Base-by-base conservation (phyloP, 2,113 vertebrate genomes). In the Aptenodytes forsteri region DNA sequence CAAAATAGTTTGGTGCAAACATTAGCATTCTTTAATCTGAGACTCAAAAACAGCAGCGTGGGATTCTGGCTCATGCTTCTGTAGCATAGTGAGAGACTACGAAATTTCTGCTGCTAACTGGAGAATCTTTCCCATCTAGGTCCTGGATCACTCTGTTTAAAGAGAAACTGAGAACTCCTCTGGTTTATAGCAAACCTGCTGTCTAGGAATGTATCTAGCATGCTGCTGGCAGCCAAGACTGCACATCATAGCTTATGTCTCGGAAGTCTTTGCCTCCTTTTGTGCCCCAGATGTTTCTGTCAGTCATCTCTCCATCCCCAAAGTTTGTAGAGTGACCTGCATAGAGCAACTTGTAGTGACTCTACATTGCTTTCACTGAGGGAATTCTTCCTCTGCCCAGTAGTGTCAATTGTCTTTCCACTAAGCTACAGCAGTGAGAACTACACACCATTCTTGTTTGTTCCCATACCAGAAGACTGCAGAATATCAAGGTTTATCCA, bases 1-100 rank as follows among this genome's bases (percentile, higher is more conserved):
- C 87, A 94, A 59, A 73, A 90, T 73, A 70, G 66, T 96, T 94
- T 88, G 89, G 38, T 91, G 87, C 71, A 88, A 93, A 77, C 67
- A 83, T 94, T 90, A 83, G 44, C 26, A 29, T 95, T 91, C 78
- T 91, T 87, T 96, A 88, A 83, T 89, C 75, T 85, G 70, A 78
- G 62, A 34, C 83, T 96, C 17, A 73, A 50, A 88, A 90, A 16
- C 58, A 83, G 79, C 83, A 93, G 92, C 2, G 38, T 94, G 89
- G 78, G 92, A 97, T 92, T 89, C 94, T 91, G 88, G 84, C 84
- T 96, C 32, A 7, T 3, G 13, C 5, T 32, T 78, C 77, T 34
- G 27, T 30, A 76, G 44, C 4, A 1, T 23, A 79, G 70, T 40
- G 49, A 36, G 56, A 91, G 66, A n/a, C 49, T 77, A 12, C 0